A percentile compares a stretch with the other conserved stretches of the same genome.
Conservation (phyloP, 2,113 vertebrate genomes). For the Paramisgurnus dabryanus region DNA sequence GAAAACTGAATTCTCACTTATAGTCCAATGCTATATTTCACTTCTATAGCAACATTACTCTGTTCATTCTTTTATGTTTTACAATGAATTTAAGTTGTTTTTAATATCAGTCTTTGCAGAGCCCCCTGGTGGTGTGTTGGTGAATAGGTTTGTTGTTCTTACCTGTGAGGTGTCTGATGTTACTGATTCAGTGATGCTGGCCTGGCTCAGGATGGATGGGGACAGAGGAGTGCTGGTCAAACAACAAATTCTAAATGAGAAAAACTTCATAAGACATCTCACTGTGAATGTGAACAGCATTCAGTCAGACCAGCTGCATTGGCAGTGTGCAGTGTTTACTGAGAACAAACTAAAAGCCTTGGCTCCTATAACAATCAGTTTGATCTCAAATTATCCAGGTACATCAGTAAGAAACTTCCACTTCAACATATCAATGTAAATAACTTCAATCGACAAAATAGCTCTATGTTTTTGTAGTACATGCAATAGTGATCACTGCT, state of each 20-base stretch:
- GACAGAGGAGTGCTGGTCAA: conserved; percentile 30
- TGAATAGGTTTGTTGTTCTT: conserved; percentile 36
- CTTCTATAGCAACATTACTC: too few species aligned
- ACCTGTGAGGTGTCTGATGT: conserved; percentile 42
- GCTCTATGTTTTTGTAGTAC: too few species aligned
- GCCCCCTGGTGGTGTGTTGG: conserved; percentile 21
- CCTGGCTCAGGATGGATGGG: conserved; percentile 53
- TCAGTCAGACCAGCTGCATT: conserved; percentile 29
- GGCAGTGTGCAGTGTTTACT: conserved; percentile 53
- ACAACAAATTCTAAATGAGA: conserved; percentile 31
- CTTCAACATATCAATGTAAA: neutral
- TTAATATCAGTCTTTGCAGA: conserved; percentile 40
- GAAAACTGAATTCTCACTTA: too few species aligned
- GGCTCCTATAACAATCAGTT: conserved; percentile 15
- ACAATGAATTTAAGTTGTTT: neutral
- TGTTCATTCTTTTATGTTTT: neutral
- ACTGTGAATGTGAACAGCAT: conserved; percentile 39
- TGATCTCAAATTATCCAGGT: neutral
- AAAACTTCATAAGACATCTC: neutral
- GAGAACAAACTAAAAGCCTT: conserved; percentile 35
- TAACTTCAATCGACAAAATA: neutral
- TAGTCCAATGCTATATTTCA: too few species aligned
- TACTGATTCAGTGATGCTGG: conserved; percentile 31
- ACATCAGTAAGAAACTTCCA: neutral
- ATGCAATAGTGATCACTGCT: neutral